Base-by-base conservation (phyloP, 2,797 vertebrate species). In the Heteromormyrus szaboi region DNA sequence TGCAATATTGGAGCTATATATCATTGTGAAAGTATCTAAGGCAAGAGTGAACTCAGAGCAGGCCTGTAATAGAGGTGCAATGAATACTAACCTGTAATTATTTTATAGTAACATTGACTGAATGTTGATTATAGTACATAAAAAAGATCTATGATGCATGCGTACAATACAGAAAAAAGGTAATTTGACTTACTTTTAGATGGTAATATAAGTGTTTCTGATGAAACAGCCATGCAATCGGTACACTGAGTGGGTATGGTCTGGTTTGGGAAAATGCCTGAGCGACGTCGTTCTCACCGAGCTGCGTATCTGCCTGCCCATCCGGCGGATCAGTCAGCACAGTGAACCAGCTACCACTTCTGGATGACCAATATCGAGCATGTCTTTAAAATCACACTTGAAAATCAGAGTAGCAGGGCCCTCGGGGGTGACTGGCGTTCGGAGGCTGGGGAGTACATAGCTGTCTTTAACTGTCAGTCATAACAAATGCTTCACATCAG, bases 381-480 rank as follows among this genome's bases (percentile, higher is more conserved):
- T 46, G 9, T 25, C 44, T 84, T 51, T 84, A 84, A 84, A 51
- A 84, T 84, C 46, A 50, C 44, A 25, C 81, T 22, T 25, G 22
- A 46, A 25, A 51, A 48, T 84, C 81, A 84, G 81, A 84, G 41
- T 51, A 19, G n/a, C 12, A 46, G 81, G 22, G 81, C 9, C 44
- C 29, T 37, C 2, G 29, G 29, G 65, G 65, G 65, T 72, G 29
- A 51, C 76, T 46, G 44, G 46, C 11, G 19, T 25, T 48, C 9
- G 41, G 48, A 8, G 22, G 22, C 46, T 1, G 50, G 81, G n/a
- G 41, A 84, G 46, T 84, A 48, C 50, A 79, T 46, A 53, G 83
- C 22, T n/a, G 53, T 56, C 33, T 86, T 56, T 86, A 86, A 86
- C 53, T 51, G 50, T 56, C 85, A 86, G 53, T 86, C 85, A 56